Percentiles rank a stretch among this genome's conserved stretches.
phyloP scores from a whole-genome alignment of 2,797 vertebrate genomes.

The Sebastes aleutianus region DNA sequence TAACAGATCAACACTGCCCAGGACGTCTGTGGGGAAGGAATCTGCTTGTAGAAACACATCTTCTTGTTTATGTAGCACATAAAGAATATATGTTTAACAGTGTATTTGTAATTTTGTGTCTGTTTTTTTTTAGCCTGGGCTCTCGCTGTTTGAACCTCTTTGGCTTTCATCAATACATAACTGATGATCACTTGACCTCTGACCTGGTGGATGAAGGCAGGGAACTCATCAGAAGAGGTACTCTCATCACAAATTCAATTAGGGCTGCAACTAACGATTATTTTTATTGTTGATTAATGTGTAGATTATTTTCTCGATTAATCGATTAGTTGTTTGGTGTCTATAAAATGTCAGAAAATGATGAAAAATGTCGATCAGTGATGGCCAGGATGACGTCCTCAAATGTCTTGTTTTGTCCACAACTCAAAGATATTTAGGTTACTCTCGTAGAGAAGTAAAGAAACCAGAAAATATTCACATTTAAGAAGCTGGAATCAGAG shows the following conservation, averaged over 20 bases:
- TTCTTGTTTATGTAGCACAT: not conserved
- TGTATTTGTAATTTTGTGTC: constrained; percentile 42
- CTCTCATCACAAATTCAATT: not conserved
- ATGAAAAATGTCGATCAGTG: too few relatives aligned
- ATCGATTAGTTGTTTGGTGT: too few relatives aligned
- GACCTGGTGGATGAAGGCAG: constrained; percentile 94
- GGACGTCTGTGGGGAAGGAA: not conserved
- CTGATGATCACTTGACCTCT: constrained; percentile 90
- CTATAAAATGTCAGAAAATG: too few relatives aligned
- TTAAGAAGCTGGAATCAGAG: too few relatives aligned
- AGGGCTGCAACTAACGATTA: too few relatives aligned
- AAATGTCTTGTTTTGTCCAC: too few relatives aligned
- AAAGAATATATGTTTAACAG: not conserved
- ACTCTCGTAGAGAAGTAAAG: too few relatives aligned
- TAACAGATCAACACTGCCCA: not conserved
- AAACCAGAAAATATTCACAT: too few relatives aligned
- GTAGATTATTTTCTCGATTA: too few relatives aligned
- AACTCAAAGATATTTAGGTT: too few relatives aligned
- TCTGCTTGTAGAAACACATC: not conserved
- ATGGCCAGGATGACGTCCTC: too few relatives aligned
- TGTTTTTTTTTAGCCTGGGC: constrained; percentile 84
- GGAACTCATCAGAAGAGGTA: constrained; percentile 92
- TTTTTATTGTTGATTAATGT: too few relatives aligned
- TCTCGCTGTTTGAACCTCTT: constrained; percentile 95
- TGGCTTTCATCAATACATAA: constrained; percentile 94